Evolutionary conservation across 1,140 invertebrate genomes (phyloP).

Genomic region (Drosophila tani): DNA sequence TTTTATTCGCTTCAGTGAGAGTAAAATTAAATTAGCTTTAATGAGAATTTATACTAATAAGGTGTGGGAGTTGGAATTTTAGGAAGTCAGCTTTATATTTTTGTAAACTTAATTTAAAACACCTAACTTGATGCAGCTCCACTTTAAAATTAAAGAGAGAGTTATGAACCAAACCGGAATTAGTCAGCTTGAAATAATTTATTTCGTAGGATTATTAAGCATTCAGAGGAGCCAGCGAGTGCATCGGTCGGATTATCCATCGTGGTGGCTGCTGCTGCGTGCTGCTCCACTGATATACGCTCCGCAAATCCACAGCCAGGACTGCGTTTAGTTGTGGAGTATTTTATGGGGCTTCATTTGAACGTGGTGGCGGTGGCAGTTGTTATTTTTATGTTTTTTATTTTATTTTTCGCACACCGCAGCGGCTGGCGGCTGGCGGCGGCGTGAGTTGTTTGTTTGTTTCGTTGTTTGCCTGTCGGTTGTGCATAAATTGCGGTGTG

Average conservation of each 20-base stretch:
- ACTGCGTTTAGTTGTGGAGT: slow-evolving; percentile 59
- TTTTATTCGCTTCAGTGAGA: not conserved
- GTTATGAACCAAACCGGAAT: not conserved
- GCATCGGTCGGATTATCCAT: slow-evolving; percentile 19
- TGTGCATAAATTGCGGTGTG: slow-evolving; percentile 76
- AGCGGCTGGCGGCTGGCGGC: slow-evolving; percentile 27
- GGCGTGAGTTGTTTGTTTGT: slow-evolving; percentile 64
- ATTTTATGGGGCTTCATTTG: slow-evolving; percentile 50
- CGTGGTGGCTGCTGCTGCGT: slow-evolving; percentile 24
- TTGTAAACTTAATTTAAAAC: no score
- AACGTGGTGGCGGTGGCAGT: slow-evolving; percentile 4
- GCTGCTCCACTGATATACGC: slow-evolving; percentile 45
- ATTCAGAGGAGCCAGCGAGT: slow-evolving; percentile 12
- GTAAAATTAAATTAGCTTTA: no score
- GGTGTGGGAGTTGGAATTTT: no score
- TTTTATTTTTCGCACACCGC: slow-evolving; percentile 57
- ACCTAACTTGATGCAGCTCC: not conserved
- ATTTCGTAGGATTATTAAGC: slow-evolving; percentile 37
- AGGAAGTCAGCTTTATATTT: no score
- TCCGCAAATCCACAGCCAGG: slow-evolving; percentile 46
- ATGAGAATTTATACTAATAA: no score
- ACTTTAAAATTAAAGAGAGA: not conserved
- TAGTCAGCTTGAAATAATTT: slow-evolving; percentile 13
- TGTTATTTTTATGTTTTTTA: slow-evolving; percentile 13
- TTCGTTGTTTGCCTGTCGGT: slow-evolving; percentile 64